Evolutionary conservation across 2,797 vertebrate species (phyloP), one percentile per base, ranked within the genome.

Genomic region (Danio choprae): DNA sequence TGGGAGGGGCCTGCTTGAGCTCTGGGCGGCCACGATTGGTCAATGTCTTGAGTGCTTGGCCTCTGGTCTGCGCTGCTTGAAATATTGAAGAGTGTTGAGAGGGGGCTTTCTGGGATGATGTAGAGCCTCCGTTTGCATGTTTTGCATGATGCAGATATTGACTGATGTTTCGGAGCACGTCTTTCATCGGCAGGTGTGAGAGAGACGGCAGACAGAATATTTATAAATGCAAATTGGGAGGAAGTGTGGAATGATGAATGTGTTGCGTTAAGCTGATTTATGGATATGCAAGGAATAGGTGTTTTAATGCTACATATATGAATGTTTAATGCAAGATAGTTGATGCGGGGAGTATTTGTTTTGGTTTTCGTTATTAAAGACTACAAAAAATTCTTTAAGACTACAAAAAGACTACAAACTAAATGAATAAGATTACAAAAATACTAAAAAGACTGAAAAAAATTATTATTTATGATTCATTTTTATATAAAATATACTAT

Each of bases 61-160:
- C 72, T 77, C 75, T 81, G 51, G 46, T 74, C 72, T 53, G 55
- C 68, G 48, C 56, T 18, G 7, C 67, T 69, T 86, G 50, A 84
- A 83, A 86, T 73, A 83, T 81, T 84, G 76, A 81, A 65, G 22
- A 83, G 58, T 64, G 63, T 59, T 13, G 53, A 68, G 67, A 71
- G 56, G 11, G 73, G 41, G 55, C 46, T 69, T 29, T 71, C 77
- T 79, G 18, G 65, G 55, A 51, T 62, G 67, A 79, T 79, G 77
- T 62, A 62, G 62, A 36, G 60, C 46, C 15, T 62, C 43, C 59
- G 38, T 70, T 68, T 55, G 40, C 58, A 36, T 70, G 65, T 72
- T 79, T 53, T 53, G 40, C 46, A 51, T 43, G 77, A 29, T 18
- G 46, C 7, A n/a, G 55, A 70, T 51, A 50, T 50, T 51, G 56